Conservation (phyloP, 2,797 vertebrate genomes). For the Xiphorhynchus erythropygius region DNA sequence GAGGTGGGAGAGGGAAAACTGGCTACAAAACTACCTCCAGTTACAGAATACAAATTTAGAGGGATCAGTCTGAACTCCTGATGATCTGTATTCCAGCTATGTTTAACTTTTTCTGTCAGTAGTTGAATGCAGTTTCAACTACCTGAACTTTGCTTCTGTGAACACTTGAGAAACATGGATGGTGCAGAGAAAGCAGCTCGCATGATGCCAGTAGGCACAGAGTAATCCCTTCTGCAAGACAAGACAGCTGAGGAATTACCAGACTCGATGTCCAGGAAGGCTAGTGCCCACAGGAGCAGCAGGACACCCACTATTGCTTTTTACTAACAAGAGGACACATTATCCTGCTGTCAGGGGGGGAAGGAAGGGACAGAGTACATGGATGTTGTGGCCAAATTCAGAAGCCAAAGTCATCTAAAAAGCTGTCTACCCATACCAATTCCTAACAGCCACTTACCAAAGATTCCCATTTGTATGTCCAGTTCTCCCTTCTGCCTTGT, state of each 20-base stretch:
- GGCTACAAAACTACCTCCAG: neutral
- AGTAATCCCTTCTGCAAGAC: neutral
- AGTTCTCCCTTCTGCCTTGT: neutral
- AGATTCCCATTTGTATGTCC: neutral
- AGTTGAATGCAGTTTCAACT: neutral
- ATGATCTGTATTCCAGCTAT: neutral
- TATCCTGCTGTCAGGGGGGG: accelerated
- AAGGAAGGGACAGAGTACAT: accelerated
- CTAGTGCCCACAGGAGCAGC: neutral
- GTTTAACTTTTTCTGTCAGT: neutral
- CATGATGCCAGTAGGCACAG: neutral
- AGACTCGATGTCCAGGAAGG: neutral
- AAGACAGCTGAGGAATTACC: neutral
- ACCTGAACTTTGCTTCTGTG: neutral
- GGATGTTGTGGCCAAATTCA: neutral
- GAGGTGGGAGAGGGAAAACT: accelerated
- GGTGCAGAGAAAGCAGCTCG: neutral
- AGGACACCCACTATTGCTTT: neutral
- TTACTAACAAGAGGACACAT: neutral
- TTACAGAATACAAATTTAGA: neutral
- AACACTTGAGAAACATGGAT: neutral
- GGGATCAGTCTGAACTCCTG: neutral
- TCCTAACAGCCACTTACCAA: neutral
- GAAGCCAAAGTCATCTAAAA: neutral
- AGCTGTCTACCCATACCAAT: neutral